These are phyloP conservation scores for Dynastes maya DNA, from an alignment of 2,888 invertebrate genomes.

Conservation along the genomic window DNA sequence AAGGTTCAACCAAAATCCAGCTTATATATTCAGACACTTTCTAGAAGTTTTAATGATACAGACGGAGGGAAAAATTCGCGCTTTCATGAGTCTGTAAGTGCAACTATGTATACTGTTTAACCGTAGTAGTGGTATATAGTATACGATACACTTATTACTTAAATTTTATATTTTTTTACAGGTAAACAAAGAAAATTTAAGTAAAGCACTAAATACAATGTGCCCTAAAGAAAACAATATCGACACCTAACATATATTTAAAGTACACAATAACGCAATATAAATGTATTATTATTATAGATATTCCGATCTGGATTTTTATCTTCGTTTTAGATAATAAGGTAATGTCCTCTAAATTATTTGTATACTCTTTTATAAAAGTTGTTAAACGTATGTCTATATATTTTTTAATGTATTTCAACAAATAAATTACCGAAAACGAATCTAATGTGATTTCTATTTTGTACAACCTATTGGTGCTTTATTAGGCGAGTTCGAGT, in stretches of 20 bases:
- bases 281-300: background rate
- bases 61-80: background rate
- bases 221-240: conserved; percentile 2
- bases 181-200: conserved; percentile 30
- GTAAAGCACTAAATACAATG: conserved; percentile 4
- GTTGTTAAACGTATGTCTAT: background rate
- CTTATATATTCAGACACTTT: conserved; percentile 30
- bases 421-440: conserved; percentile 5
- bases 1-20: conserved; percentile 35
- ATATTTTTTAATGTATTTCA: conserved; percentile 21
- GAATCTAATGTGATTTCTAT: background rate
- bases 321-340: background rate
- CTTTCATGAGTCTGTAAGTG: conserved; percentile 13
- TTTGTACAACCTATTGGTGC: background rate
- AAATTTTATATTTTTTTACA: conserved; percentile 1
- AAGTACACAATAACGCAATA: background rate
- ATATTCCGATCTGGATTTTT: background rate
- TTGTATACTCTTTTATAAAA: background rate
- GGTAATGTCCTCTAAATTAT: conserved; percentile 9
- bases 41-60: conserved; percentile 16
- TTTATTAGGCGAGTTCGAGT: no score
- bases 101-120: background rate
- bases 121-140: background rate
- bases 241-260: background rate
- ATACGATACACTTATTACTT: background rate